Evolutionary conservation across 2,113 vertebrate genomes (phyloP).

Genomic region (Mormyrus lacerda): DNA sequence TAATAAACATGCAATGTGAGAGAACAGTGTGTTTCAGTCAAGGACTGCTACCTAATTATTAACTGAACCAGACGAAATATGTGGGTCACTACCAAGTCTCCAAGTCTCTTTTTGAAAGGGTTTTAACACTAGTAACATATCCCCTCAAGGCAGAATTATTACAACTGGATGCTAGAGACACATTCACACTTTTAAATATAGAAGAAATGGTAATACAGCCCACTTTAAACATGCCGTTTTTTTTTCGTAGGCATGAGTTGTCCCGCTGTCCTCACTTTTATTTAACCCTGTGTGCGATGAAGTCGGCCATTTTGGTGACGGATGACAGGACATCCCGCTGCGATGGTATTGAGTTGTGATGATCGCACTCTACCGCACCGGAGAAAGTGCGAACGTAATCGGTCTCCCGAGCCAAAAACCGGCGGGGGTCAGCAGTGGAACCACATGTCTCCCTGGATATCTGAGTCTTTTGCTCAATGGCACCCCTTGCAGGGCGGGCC

Average conservation of each 20-base stretch:
- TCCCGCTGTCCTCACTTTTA: not conserved
- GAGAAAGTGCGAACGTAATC: not conserved
- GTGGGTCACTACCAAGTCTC: constrained; percentile 10
- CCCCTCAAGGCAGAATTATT: not conserved
- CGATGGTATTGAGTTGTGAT: not conserved
- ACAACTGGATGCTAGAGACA: not conserved
- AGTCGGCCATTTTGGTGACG: not conserved
- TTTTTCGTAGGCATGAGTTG: not conserved
- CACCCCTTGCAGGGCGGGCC: not conserved
- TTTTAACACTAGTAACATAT: not conserved
- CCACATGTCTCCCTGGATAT: not conserved
- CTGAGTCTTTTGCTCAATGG: not conserved
- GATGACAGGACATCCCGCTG: not conserved
- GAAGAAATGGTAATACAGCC: not conserved
- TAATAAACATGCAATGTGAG: constrained; percentile 15
- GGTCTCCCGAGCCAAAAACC: not conserved
- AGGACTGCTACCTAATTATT: constrained; percentile 40
- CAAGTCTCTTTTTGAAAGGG: constrained; percentile 14
- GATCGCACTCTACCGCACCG: not conserved
- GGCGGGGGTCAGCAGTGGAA: not conserved
- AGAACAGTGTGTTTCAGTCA: constrained; percentile 25
- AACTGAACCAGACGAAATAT: constrained; percentile 29
- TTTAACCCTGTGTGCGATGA: not conserved
- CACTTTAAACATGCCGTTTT: not conserved
- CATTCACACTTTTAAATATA: constrained; percentile 5